These are phyloP conservation scores for Crossoptilon crossoptilon DNA, from an alignment of 2,797 vertebrate genomes.

Conservation along the genomic window DNA sequence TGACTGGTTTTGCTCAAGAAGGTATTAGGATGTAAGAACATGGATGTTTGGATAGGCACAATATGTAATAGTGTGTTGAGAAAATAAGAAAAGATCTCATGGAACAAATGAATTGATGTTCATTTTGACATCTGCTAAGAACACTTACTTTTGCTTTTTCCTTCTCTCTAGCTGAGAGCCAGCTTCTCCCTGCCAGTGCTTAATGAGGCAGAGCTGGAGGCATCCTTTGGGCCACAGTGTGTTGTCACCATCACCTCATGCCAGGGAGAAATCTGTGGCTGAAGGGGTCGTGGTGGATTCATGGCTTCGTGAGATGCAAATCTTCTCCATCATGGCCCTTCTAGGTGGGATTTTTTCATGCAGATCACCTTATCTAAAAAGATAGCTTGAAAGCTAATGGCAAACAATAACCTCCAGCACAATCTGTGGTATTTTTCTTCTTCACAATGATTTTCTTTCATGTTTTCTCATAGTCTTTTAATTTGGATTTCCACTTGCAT, in stretches of 20 bases:
- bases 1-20: not conserved
- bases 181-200: not conserved
- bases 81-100: not conserved
- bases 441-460: not conserved
- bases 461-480: not conserved
- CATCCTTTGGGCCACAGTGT: not conserved
- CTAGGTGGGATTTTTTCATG: not conserved
- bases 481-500: not conserved
- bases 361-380: not conserved
- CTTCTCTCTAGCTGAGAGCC: not conserved
- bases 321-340: not conserved
- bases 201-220: not conserved
- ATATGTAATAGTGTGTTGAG: not conserved
- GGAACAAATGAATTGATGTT: not conserved
- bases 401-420: not conserved
- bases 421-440: not conserved
- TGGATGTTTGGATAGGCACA: not conserved
- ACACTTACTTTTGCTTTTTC: not conserved
- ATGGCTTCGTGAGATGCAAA: not conserved
- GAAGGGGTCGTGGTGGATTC: not conserved
- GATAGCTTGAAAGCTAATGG: not conserved
- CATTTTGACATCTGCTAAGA: not conserved
- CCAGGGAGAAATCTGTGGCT: not conserved
- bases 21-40: not conserved
- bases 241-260: not conserved